These are phyloP conservation scores for Odocoileus hemionus DNA, from an alignment of 2,113 vertebrate species.

Conservation along the genomic window DNA sequence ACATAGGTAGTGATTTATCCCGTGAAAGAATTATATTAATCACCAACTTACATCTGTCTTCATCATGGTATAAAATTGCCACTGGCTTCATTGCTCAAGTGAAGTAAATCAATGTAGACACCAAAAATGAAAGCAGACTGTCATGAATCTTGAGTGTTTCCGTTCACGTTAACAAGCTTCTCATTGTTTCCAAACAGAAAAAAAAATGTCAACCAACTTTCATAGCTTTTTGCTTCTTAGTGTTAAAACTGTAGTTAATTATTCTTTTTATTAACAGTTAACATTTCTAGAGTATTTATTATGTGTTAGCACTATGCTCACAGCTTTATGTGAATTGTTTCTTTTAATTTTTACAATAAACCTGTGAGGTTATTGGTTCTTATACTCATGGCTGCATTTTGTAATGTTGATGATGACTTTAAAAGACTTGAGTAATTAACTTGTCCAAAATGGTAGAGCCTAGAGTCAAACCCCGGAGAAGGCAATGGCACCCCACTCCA, in stretches of 20 bases:
- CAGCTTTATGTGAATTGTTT: slow-evolving; percentile 3
- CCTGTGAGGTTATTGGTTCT: background rate
- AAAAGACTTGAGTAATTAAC: background rate
- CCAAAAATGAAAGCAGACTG: slow-evolving; percentile 21
- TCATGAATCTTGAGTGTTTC: slow-evolving; percentile 25
- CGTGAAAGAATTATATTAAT: slow-evolving; percentile 51
- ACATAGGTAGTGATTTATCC: slow-evolving; percentile 47
- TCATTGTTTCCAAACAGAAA: slow-evolving; percentile 36
- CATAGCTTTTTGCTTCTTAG: background rate
- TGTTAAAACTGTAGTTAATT: background rate
- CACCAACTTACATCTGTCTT: slow-evolving; percentile 44
- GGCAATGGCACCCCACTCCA: no score
- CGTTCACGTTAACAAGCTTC: slow-evolving; percentile 15
- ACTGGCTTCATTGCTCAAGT: slow-evolving; percentile 6
- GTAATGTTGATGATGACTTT: background rate
- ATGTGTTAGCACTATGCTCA: background rate
- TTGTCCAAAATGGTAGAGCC: background rate
- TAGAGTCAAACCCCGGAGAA: background rate
- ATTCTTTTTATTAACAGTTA: background rate
- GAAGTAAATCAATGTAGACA: slow-evolving; percentile 48
- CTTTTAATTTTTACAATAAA: background rate
- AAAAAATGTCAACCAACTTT: slow-evolving; percentile 18
- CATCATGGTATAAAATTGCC: slow-evolving; percentile 12
- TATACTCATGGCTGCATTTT: background rate
- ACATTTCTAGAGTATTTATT: background rate